A percentile compares a stretch with the other conserved stretches of the same genome.
These are phyloP conservation scores for Crax fasciolata DNA, from an alignment of 2,797 vertebrate genomes.

Conservation along the genomic window DNA sequence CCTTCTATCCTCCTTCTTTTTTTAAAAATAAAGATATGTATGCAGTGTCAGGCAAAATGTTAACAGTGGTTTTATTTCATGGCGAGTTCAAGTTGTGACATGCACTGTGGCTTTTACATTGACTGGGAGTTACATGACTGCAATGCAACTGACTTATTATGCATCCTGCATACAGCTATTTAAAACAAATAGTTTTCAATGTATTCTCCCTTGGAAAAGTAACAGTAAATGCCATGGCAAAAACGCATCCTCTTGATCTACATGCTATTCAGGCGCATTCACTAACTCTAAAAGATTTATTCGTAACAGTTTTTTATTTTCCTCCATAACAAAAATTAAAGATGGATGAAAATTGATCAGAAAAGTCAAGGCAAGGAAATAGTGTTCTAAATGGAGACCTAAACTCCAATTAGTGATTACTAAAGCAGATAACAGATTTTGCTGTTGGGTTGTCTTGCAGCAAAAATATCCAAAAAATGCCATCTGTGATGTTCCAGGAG, in stretches of 20 bases:
- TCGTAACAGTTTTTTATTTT: background rate
- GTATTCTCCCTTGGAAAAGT: background rate
- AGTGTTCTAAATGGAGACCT: background rate
- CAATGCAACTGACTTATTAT: background rate
- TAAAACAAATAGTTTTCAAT: background rate
- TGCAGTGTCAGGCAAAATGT: background rate
- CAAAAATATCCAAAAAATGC: background rate
- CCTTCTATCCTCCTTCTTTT: background rate
- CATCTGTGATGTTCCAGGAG: background rate
- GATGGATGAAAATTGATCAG: background rate
- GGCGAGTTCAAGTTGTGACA: background rate
- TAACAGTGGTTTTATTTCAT: background rate
- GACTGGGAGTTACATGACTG: background rate
- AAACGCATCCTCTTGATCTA: background rate
- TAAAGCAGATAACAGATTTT: background rate
- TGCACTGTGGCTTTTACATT: background rate
- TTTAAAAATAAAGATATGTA: background rate
- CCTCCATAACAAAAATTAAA: background rate
- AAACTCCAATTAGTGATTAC: background rate
- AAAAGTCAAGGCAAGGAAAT: background rate
- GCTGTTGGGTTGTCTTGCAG: background rate
- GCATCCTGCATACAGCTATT: background rate
- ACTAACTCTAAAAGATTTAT: background rate
- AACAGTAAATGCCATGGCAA: background rate
- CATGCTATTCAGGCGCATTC: background rate